Evolutionary conservation across 2,113 vertebrate genomes (phyloP).

Genomic region (Cheilinus undulatus): DNA sequence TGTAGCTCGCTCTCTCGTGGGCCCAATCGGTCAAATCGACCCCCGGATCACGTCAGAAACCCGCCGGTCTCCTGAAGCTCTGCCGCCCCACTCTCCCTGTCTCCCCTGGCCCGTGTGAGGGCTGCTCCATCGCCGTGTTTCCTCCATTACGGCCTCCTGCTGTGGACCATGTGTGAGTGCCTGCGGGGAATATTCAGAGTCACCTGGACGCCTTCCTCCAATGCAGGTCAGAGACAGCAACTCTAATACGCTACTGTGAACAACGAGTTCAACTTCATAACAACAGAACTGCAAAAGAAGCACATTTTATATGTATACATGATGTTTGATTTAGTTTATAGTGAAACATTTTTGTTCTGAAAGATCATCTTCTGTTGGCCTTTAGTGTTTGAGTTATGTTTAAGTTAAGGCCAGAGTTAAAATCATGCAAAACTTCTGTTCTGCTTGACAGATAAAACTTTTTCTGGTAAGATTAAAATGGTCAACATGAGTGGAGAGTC

Average conservation of each 20-base stretch:
- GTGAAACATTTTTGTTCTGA: too few species aligned
- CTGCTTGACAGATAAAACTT: too few species aligned
- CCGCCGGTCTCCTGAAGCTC: constrained; percentile 47
- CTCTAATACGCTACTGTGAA: not conserved
- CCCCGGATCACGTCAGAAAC: constrained; percentile 31
- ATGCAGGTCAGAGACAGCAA: constrained; percentile 78
- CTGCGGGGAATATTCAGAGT: constrained; percentile 85
- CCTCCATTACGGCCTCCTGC: constrained; percentile 47
- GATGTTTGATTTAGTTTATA: too few species aligned
- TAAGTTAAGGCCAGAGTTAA: too few species aligned
- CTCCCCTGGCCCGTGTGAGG: constrained; percentile 34
- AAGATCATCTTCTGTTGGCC: too few species aligned
- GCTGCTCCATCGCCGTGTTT: constrained; percentile 40
- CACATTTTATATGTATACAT: not conserved
- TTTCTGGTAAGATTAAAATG: too few species aligned
- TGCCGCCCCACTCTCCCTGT: constrained; percentile 35
- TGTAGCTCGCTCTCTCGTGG: constrained; percentile 34
- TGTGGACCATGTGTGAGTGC: constrained; percentile 85
- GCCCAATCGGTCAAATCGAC: constrained; percentile 44
- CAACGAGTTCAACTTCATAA: not conserved
- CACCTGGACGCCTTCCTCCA: constrained; percentile 82
- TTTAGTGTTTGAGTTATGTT: too few species aligned
- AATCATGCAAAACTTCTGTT: too few species aligned
- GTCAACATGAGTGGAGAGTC: too few species aligned
- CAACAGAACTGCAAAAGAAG: not conserved